Evolutionary conservation across 2,888 invertebrate genomes (phyloP).

Genomic region (Cepaea hortensis): DNA sequence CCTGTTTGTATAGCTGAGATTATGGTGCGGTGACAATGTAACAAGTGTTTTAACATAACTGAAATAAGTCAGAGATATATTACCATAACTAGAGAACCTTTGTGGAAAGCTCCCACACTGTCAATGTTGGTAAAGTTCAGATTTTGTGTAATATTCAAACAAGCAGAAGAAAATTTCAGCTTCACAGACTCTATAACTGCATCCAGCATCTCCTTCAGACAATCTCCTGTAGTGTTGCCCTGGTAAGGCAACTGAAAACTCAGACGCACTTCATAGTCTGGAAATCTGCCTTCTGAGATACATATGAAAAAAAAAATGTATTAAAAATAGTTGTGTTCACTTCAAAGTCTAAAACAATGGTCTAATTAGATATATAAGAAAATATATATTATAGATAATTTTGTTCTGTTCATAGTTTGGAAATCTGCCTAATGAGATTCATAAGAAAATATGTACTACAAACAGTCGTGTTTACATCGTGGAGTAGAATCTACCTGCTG

Average conservation of each 20-base stretch:
- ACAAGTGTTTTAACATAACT: no score
- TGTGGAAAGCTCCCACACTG: slow-evolving; percentile 23
- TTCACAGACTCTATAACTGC: slow-evolving; percentile 24
- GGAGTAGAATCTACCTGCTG: no score
- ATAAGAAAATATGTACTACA: no score
- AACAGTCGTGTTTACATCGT: no score
- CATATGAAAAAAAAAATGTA: not conserved
- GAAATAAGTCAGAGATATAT: not conserved
- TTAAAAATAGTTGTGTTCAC: not conserved
- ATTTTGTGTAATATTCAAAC: slow-evolving; percentile 21
- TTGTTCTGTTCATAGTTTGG: no score
- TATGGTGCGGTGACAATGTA: no score
- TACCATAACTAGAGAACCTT: slow-evolving; percentile 8
- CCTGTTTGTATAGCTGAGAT: no score
- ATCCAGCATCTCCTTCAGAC: slow-evolving; percentile 18
- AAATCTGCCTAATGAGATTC: no score
- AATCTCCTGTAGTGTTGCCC: slow-evolving; percentile 43
- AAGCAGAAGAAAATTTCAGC: not conserved
- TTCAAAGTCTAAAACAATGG: not conserved
- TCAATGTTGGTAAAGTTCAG: not conserved
- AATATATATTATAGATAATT: no score
- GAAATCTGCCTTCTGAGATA: slow-evolving; percentile 51
- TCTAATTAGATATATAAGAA: not conserved
- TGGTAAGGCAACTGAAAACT: slow-evolving; percentile 48
- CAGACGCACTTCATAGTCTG: slow-evolving; percentile 52